Percentiles rank a stretch among this genome's conserved stretches.
Conservation (phyloP, 2,888 invertebrate genomes). For the Amaurobius ferox region DNA sequence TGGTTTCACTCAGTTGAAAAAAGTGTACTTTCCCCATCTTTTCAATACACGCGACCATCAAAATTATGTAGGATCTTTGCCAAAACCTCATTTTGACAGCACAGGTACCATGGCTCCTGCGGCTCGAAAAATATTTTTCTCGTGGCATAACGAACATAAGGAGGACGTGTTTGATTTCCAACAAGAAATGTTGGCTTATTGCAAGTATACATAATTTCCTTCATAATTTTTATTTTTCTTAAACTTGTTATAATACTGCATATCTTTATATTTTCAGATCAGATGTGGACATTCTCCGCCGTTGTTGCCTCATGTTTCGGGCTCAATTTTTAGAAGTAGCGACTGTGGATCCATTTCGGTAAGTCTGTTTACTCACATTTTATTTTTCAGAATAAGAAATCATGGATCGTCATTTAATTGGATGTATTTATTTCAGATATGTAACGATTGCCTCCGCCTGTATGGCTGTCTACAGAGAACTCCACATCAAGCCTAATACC, state of each 20-base stretch:
- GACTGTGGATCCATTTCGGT: neutral
- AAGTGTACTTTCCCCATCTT: conserved; percentile 46
- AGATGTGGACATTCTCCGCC: neutral
- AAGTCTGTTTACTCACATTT: neutral
- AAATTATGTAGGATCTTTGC: neutral
- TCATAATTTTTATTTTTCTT: neutral
- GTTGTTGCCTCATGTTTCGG: neutral
- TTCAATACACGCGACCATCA: conserved; percentile 34
- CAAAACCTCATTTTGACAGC: neutral
- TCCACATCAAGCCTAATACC: neutral
- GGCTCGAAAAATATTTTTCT: neutral
- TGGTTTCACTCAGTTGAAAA: conserved; percentile 6
- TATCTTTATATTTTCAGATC: neutral
- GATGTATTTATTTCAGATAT: no score
- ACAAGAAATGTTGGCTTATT: conserved; percentile 32
- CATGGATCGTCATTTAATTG: no score
- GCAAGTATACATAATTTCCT: conserved; percentile 17
- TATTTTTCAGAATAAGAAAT: no score
- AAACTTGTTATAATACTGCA: neutral
- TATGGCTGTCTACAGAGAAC: neutral
- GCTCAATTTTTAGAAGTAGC: neutral
- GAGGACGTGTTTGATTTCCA: conserved; percentile 15
- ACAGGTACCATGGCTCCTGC: neutral
- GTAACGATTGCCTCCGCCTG: no score
- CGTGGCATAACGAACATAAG: neutral